Percentiles rank a stretch among this genome's conserved stretches.
Conservation (phyloP, 2,888 invertebrate genomes). For the Lepidocyrtoides sp. region DNA sequence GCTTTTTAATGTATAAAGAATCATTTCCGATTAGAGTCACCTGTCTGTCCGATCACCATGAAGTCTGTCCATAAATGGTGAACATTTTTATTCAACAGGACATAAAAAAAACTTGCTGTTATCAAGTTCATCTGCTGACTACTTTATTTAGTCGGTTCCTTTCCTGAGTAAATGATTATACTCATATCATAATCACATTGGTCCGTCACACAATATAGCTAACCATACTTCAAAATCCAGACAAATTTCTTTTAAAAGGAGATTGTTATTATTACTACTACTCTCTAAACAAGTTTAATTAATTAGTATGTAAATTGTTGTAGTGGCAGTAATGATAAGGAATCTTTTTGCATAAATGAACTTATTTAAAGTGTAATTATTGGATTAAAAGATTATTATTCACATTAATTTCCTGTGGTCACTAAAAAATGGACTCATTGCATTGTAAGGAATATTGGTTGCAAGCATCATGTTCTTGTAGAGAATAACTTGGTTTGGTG, state of each 20-base stretch:
- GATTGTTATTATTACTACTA: too few relatives aligned
- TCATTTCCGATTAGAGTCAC: conserved; percentile 45
- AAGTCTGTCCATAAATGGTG: conserved; percentile 21
- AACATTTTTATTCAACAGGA: not conserved
- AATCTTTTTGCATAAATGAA: not conserved
- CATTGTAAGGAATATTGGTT: not conserved
- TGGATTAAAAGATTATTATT: not conserved
- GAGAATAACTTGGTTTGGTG: not conserved
- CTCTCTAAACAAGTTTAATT: not conserved
- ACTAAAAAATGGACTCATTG: too few relatives aligned
- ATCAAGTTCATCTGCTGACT: conserved; percentile 25
- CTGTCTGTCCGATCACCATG: conserved; percentile 11
- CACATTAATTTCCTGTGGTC: conserved; percentile 15
- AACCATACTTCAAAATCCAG: not conserved
- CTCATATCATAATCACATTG: conserved; percentile 9
- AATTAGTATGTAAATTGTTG: not conserved
- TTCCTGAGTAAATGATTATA: not conserved
- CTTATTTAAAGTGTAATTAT: not conserved
- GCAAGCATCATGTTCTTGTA: not conserved
- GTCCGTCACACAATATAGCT: too few relatives aligned
- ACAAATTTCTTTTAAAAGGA: not conserved
- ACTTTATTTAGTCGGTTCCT: not conserved
- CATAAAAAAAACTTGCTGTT: not conserved
- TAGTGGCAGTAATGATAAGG: not conserved
- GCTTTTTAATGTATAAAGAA: not conserved